A percentile compares a stretch with the other conserved stretches of the same genome.
Conservation (phyloP, 2,797 vertebrate genomes). For the Acanthornis magna region DNA sequence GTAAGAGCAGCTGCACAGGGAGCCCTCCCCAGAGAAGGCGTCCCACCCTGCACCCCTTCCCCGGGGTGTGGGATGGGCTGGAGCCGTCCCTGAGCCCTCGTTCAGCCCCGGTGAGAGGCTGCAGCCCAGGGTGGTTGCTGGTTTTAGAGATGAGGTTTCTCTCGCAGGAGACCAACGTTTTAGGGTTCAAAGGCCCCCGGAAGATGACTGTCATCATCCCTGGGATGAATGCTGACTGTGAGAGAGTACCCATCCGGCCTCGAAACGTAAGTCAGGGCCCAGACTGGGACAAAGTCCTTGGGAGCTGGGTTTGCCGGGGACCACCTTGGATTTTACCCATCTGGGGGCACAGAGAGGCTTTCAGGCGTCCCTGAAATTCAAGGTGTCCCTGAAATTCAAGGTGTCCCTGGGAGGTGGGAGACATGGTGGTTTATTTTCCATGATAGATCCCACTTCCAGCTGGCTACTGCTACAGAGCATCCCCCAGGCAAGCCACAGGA, state of each 20-base stretch:
- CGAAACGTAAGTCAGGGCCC: conserved; percentile 80
- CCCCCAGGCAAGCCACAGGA: no score
- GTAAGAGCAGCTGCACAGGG: conserved; percentile 75
- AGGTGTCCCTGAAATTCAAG: no score
- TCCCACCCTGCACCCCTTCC: neutral
- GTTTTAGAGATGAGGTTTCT: neutral
- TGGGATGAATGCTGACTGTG: conserved; percentile 88
- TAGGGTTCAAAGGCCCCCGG: conserved; percentile 95
- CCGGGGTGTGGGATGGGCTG: neutral
- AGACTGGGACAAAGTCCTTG: neutral
- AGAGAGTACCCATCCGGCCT: conserved; percentile 89
- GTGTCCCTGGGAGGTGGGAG: neutral
- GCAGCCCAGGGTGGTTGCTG: accelerated
- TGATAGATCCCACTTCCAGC: neutral
- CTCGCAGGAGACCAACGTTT: conserved; percentile 91
- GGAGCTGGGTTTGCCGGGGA: neutral
- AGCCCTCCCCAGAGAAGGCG: no score
- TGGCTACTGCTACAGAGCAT: neutral
- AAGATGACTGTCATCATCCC: conserved; percentile 93
- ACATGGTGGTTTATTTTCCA: accelerated
- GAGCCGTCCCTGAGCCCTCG: accelerated
- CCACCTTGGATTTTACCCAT: neutral
- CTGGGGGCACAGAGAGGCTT: neutral
- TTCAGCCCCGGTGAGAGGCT: accelerated
- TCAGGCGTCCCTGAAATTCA: neutral